A percentile compares a stretch with the other conserved stretches of the same genome.
phyloP scores from a whole-genome alignment of 2,113 vertebrate genomes.

The Mirounga angustirostris region DNA sequence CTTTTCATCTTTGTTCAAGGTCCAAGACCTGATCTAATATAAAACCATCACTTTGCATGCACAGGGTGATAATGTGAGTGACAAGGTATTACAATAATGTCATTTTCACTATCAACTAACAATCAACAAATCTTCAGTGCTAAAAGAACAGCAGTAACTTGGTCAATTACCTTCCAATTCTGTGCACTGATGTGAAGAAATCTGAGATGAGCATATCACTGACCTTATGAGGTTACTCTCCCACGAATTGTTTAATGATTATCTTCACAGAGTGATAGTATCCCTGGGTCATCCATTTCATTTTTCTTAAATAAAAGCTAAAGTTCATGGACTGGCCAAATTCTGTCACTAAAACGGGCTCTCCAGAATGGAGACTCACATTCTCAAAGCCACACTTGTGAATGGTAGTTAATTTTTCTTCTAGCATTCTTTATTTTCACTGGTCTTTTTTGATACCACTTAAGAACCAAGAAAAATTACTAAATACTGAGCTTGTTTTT shows the following conservation, averaged over 20 bases:
- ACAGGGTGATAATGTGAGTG: conserved; percentile 21
- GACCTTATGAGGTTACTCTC: conserved; percentile 69
- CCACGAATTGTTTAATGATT: conserved; percentile 69
- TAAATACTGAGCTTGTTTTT: not conserved
- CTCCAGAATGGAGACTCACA: not conserved
- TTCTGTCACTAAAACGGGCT: not conserved
- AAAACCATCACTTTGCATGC: not conserved
- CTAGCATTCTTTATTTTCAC: not conserved
- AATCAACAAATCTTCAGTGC: conserved; percentile 68
- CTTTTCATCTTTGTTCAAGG: conserved; percentile 60
- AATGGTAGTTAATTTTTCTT: not conserved
- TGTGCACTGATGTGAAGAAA: conserved; percentile 70
- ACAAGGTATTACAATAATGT: conserved; percentile 4
- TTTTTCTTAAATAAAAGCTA: conserved; percentile 55
- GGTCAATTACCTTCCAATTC: conserved; percentile 71
- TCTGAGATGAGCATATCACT: conserved; percentile 60
- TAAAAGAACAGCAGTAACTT: conserved; percentile 63
- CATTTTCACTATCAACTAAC: conserved; percentile 57
- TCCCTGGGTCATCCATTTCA: conserved; percentile 44
- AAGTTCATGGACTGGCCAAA: conserved; percentile 46
- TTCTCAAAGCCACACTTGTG: not conserved
- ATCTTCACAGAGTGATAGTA: not conserved
- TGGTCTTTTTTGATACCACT: not conserved
- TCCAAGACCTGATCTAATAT: conserved; percentile 42
- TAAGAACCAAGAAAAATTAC: not conserved